Evolutionary conservation across 2,888 invertebrate species (phyloP).

Genomic region (Limnephilus auricula): DNA sequence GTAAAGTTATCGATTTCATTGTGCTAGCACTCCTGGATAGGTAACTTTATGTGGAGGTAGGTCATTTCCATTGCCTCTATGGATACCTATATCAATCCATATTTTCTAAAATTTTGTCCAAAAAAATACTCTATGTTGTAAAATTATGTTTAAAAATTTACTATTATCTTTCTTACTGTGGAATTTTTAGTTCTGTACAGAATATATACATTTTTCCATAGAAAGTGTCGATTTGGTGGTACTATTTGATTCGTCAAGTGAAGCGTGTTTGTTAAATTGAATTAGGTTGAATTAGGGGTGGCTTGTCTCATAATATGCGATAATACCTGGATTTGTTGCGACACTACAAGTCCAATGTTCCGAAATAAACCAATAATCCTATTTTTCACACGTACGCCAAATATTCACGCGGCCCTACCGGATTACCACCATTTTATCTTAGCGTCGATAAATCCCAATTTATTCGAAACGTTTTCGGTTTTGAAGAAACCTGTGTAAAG

Average conservation of each 20-base stretch:
- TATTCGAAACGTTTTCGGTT: slow-evolving; percentile 18
- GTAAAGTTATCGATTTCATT: no score
- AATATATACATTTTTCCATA: background rate
- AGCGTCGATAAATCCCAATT: background rate
- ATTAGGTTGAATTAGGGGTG: slow-evolving; percentile 32
- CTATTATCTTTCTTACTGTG: background rate
- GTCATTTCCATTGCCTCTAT: no score
- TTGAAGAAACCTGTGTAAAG: slow-evolving; percentile 20
- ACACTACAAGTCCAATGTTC: background rate
- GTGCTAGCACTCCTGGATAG: no score
- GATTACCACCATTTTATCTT: background rate
- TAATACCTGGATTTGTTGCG: slow-evolving; percentile 7
- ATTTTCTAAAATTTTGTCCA: no score
- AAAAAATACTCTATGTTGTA: no score
- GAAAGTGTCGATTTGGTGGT: background rate
- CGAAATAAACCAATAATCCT: background rate
- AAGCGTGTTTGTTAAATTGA: slow-evolving; percentile 32
- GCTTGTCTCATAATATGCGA: background rate
- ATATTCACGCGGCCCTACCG: background rate
- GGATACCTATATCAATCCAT: no score
- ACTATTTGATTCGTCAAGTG: slow-evolving; percentile 18
- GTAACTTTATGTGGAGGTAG: no score
- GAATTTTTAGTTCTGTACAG: background rate
- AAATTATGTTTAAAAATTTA: no score
- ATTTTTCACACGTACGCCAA: background rate